Evolutionary conservation across 2,113 vertebrate genomes (phyloP), one percentile per base, ranked within the genome.

Genomic region (Eptesicus fuscus): DNA sequence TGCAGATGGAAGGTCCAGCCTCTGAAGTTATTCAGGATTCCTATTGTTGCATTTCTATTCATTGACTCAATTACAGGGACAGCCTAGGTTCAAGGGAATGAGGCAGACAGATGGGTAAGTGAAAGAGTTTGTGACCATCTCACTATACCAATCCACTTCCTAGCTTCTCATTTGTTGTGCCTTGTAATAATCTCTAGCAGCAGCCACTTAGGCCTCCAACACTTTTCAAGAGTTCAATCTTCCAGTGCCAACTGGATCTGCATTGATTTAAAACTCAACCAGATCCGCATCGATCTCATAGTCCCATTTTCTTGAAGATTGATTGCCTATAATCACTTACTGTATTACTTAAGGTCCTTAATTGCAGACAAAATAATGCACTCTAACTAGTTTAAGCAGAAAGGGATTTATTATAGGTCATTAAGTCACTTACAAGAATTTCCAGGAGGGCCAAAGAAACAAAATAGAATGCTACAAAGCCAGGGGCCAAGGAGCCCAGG

Each of bases 371-470:
- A 93, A 95, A 86, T 82, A 90, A 79, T 76, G 44, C 18, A 85
- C 42, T 83, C 61, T 91, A 79, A 79, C 32, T 83, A 71, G 47
- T 30, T 89, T 63, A 92, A 95, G 56, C 28, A 95, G 88, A 71
- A 83, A 40, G 47, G 59, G 74, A 95, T 94, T 96, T 88, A 92
- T 83, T 92, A 86, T 44, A 74, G 74, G 56, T 82, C 65, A 83
- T 91, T 90, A 94, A 94, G 59, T 90, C 77, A 90, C 79, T 91
- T 91, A n/a, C 23, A 94, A 85, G 87, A 79, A 78, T 80, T 79
- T 95, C 79, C 93, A 87, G 49, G 32, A 67, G 49, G n/a, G 23
- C 37, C 61, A 44, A 44, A 70, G 56, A 78, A 74, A 56, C n/a
- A 93, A 90, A 42, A 88, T 35, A 40, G 69, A 84, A 67, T 44